Conservation (phyloP, 2,113 vertebrate species). For the Corydoras maculifer region DNA sequence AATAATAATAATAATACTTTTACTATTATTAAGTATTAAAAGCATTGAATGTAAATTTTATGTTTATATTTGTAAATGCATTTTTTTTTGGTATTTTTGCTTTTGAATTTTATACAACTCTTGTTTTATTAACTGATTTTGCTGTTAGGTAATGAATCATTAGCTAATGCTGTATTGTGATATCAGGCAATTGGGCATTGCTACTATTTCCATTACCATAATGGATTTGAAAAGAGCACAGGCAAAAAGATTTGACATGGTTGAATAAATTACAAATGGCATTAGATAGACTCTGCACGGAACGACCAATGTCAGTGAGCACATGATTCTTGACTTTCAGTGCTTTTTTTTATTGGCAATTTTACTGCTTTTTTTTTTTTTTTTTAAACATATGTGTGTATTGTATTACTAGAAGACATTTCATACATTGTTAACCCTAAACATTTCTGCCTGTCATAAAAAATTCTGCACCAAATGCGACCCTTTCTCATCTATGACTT, state of each 20-base stretch:
- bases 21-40: no score
- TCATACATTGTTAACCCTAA: no score
- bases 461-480: no score
- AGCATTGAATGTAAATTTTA: not conserved
- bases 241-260: conserved; percentile 1
- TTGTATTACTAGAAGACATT: no score
- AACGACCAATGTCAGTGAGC: not conserved
- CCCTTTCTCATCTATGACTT: no score
- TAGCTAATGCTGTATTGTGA: not conserved
- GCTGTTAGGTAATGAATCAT: not conserved
- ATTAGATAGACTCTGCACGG: conserved; percentile 5
- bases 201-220: not conserved
- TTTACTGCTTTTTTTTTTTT: no score
- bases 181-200: not conserved
- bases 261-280: conserved; percentile 18
- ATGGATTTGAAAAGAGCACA: not conserved
- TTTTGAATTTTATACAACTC: no score
- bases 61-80: not conserved
- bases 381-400: no score
- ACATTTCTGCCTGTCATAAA: no score
- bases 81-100: not conserved
- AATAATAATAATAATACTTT: no score
- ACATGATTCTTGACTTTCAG: not conserved
- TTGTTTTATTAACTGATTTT: no score
- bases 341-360: no score